A percentile compares a stretch with the other conserved stretches of the same genome.
These are phyloP conservation scores for Fissipunctia ypsillon DNA, from an alignment of 2,888 invertebrate genomes.

Conservation along the genomic window DNA sequence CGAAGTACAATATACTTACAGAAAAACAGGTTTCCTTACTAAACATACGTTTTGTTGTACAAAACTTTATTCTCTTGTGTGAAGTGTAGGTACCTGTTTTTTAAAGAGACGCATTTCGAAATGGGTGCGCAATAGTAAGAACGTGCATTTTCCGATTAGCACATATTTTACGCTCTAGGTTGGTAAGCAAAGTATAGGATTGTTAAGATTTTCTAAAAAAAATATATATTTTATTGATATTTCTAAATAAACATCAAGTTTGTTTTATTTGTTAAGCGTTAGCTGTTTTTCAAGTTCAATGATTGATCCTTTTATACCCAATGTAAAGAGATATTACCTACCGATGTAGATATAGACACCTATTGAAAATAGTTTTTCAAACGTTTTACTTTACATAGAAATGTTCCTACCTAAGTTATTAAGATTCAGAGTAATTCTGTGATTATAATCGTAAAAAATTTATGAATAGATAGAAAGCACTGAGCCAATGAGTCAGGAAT, in stretches of 20 bases:
- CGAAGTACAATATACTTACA: conserved; percentile 82
- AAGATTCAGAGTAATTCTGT: neutral
- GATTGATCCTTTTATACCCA: neutral
- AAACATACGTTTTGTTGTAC: conserved; percentile 74
- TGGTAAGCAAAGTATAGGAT: neutral
- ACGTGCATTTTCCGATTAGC: conserved; percentile 21
- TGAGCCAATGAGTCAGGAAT: conserved; percentile 23
- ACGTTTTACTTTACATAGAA: neutral
- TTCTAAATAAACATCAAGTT: neutral
- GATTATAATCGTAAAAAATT: neutral
- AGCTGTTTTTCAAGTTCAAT: neutral
- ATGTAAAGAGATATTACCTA: neutral
- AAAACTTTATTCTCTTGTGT: conserved; percentile 70
- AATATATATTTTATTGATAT: neutral
- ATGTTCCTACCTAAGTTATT: no score
- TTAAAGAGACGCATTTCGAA: conserved; percentile 55
- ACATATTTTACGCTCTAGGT: conserved; percentile 30
- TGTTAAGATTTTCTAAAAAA: neutral
- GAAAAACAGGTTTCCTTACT: conserved; percentile 87
- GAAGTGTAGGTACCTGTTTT: conserved; percentile 50
- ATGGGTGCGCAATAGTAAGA: conserved; percentile 40
- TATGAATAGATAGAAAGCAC: neutral
- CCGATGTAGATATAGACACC: neutral
- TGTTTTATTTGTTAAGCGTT: neutral
- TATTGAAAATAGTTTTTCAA: neutral